Percentiles rank a stretch among this genome's conserved stretches.
phyloP scores from a whole-genome alignment of 2,888 invertebrate genomes.

The Morpho deidamia region DNA sequence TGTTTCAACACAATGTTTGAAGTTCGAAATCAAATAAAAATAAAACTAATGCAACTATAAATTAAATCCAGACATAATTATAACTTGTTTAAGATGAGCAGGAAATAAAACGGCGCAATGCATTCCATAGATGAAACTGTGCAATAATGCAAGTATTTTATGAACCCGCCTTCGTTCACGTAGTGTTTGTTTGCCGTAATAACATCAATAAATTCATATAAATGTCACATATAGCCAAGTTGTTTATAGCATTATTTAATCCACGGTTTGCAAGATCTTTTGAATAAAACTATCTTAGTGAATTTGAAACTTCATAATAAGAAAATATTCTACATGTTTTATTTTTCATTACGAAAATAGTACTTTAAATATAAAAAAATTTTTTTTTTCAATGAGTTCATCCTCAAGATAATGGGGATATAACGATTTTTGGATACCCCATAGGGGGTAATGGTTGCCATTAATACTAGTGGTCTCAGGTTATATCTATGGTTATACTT shows the following conservation, averaged over 20 bases:
- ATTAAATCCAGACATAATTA: conserved; percentile 29
- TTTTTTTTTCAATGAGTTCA: too few relatives aligned
- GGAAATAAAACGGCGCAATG: conserved; percentile 49
- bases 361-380: too few relatives aligned
- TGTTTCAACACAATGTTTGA: too few relatives aligned
- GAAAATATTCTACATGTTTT: too few relatives aligned
- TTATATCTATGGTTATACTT: too few relatives aligned
- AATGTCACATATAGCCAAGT: background rate
- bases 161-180: conserved; percentile 12
- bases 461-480: too few relatives aligned
- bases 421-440: too few relatives aligned
- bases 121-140: conserved; percentile 56
- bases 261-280: background rate
- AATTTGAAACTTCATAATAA: too few relatives aligned
- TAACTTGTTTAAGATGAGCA: conserved; percentile 48
- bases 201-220: conserved; percentile 11
- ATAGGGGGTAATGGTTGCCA: too few relatives aligned
- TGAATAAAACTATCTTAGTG: too few relatives aligned
- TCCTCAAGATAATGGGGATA: too few relatives aligned
- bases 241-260: conserved; percentile 4
- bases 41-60: conserved; percentile 23
- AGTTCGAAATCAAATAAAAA: background rate
- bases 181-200: conserved; percentile 18
- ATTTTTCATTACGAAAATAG: too few relatives aligned
- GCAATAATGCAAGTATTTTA: conserved; percentile 46